Conservation (phyloP, 2,113 vertebrate genomes). For the Isurus oxyrinchus region DNA sequence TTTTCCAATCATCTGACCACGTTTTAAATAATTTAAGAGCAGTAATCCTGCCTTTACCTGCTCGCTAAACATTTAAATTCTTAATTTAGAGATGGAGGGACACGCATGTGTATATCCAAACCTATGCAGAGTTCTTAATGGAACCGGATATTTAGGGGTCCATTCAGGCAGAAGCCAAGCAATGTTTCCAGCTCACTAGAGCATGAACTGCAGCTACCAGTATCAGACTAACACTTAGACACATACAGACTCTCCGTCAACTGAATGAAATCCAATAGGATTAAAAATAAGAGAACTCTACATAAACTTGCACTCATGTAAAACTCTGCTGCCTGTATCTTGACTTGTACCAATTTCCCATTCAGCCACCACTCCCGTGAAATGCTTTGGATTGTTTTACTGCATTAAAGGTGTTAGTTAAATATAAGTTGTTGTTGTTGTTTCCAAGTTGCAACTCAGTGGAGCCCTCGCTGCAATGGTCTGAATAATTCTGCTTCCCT, state of each 20-base stretch:
- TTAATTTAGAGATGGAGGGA: background rate
- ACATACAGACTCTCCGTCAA: background rate
- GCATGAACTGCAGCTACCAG: background rate
- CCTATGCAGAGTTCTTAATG: background rate
- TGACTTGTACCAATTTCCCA: background rate
- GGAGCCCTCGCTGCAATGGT: background rate
- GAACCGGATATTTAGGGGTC: background rate
- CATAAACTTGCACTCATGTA: background rate
- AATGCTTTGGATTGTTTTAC: background rate
- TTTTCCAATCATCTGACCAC: background rate
- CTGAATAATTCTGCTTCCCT: background rate
- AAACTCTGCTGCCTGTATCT: background rate
- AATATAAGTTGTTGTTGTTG: background rate
- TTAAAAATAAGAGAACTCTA: background rate
- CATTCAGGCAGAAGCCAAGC: background rate
- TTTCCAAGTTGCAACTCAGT: background rate
- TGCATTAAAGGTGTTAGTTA: background rate
- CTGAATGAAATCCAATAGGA: background rate
- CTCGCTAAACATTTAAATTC: background rate
- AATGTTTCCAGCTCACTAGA: background rate
- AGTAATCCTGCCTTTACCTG: background rate
- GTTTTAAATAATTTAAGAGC: background rate
- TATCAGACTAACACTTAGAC: background rate
- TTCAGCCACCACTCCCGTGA: background rate
- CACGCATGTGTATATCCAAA: background rate